These are phyloP conservation scores for Furnarius figulus DNA, from an alignment of 2,113 vertebrate species.

Conservation along the genomic window DNA sequence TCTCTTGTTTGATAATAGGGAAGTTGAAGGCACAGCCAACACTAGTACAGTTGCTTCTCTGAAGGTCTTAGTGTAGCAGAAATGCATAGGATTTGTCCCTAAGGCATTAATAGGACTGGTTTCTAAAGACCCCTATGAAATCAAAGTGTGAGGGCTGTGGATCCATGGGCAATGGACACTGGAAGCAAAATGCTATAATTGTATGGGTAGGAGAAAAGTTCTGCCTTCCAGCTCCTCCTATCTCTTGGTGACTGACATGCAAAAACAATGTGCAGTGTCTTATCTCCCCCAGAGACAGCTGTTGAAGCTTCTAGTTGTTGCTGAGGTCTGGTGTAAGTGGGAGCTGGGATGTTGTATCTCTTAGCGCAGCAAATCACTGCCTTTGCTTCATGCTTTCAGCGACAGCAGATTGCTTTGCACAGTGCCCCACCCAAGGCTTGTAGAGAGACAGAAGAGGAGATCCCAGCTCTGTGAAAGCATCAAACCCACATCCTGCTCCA, in stretches of 20 bases:
- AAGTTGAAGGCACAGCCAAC: neutral
- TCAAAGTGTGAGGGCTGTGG: rapidly evolving
- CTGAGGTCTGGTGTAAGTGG: neutral
- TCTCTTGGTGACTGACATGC: neutral
- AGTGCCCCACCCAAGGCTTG: neutral
- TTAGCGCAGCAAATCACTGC: neutral
- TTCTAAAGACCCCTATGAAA: neutral
- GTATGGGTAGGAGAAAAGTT: neutral
- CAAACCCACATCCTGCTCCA: rapidly evolving
- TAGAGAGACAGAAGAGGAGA: neutral
- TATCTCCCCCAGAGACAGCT: neutral
- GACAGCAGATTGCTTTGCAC: neutral
- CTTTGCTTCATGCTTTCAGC: neutral
- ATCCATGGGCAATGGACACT: neutral
- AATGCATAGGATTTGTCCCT: neutral
- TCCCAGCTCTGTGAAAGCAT: neutral
- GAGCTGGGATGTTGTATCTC: neutral
- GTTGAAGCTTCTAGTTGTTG: neutral
- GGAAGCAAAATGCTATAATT: neutral
- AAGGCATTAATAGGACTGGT: neutral
- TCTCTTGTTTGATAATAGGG: neutral
- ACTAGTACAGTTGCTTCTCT: neutral
- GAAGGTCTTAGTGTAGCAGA: neutral
- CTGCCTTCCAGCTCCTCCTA: neutral
- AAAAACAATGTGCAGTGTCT: neutral